phyloP scores from a whole-genome alignment of 2,797 vertebrate genomes.

The Myoxocephalus aenaeus region DNA sequence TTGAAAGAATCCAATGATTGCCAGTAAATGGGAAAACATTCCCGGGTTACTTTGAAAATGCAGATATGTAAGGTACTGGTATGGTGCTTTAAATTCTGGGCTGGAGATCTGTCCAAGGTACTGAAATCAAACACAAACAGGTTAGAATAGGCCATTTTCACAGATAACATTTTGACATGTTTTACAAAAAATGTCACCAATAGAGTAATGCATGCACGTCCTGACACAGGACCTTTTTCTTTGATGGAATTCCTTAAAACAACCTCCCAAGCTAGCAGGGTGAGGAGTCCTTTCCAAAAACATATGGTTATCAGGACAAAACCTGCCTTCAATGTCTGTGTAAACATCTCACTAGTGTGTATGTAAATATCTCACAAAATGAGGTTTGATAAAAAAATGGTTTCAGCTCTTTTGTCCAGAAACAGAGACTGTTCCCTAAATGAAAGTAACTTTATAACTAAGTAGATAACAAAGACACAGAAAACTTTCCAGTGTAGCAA shows the following conservation, averaged over 20 bases:
- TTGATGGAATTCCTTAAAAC: not conserved
- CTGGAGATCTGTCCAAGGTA: constrained; percentile 17
- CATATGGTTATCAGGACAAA: not conserved
- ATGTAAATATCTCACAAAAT: not conserved
- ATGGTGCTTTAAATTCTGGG: not conserved
- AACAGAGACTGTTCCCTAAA: not conserved
- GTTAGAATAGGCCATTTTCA: not conserved
- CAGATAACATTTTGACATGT: not conserved
- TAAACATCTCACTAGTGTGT: not conserved
- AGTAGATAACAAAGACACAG: not conserved
- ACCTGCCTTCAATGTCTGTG: not conserved
- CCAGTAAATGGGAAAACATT: not conserved
- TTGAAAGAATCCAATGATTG: not conserved
- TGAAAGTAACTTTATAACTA: not conserved
- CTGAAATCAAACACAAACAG: constrained; percentile 12
- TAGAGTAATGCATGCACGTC: too few species aligned
- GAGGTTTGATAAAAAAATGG: not conserved
- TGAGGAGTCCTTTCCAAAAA: not conserved
- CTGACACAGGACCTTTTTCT: not conserved
- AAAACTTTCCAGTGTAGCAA: constrained; percentile 25
- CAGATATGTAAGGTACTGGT: not conserved
- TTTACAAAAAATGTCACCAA: not conserved
- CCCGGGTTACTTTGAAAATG: not conserved
- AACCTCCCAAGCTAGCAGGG: not conserved
- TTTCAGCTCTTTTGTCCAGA: constrained; percentile 1